Evolutionary conservation across 2,888 invertebrate species (phyloP), one percentile per base, ranked within the genome.

Genomic region (Drosophila vallismaia): DNA sequence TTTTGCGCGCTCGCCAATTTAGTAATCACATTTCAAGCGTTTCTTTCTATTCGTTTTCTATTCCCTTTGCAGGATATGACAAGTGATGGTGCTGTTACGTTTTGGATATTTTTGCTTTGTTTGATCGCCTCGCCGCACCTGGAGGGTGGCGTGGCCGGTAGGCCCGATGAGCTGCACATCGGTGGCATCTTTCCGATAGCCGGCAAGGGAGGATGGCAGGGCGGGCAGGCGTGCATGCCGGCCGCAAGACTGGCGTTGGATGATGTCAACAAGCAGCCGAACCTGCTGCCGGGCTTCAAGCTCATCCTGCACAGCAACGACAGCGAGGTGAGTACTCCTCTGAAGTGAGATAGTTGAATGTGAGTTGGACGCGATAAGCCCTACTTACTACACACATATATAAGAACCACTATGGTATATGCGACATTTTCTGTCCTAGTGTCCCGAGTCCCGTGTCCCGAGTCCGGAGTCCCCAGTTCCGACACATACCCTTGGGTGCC

Each of bases 131-230:
- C 89, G 73, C 84, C 89, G 72, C 88, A 89, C 83, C 88, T 89
- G 75, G 78, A 88, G 81, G 85, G 89, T 76, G 90, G 88, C 73
- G 89, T 88, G 75, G 91, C 90, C 71, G 90, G 90, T 31, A 89
- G 89, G 40, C 88, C 90, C 75, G 95, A 96, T 92, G 96, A 96
- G 89, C 93, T 98, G 86, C 97, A 98, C 92, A 97, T 99, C 91
- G 99, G 99, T 58, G 99, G 98, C 57, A 98, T 99, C 89, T 99
- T 99, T 92, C 99, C 99, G 40, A 99, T 99, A 93, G 95, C 94
- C 60, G 99, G 98, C 52, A 96, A 97, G 89, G 97, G 98, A 53
- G 98, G 98, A 83, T 99, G 99, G 99, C 98, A 99, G 89, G 99
- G 99, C 36, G 99, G 99, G 4, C 97, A 97, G 94, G 99, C 99